These are phyloP conservation scores for Plagodis dolabraria DNA, from an alignment of 2,888 invertebrate genomes.

Conservation along the genomic window DNA sequence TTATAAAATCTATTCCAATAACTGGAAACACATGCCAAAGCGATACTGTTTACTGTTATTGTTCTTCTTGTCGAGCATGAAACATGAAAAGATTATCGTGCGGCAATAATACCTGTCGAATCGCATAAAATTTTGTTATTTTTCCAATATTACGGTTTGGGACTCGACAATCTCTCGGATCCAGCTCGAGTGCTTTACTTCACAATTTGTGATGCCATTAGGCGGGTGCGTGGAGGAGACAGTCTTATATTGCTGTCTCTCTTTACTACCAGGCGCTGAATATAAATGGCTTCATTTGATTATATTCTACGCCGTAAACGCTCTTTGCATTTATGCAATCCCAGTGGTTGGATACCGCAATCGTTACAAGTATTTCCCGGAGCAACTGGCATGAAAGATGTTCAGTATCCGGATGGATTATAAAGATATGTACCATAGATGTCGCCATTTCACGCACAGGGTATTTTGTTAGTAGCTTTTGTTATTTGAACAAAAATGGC, in stretches of 20 bases:
- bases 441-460: no score
- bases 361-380: conserved; percentile 43
- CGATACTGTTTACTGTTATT: conserved; percentile 36
- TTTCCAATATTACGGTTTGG: conserved; percentile 63
- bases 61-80: conserved; percentile 44
- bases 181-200: conserved; percentile 65
- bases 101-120: conserved; percentile 57
- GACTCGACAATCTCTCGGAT: conserved; percentile 62
- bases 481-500: no score
- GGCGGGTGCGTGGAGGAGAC: conserved; percentile 67
- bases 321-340: conserved; percentile 77
- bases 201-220: conserved; percentile 79
- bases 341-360: conserved; percentile 56
- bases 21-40: conserved; percentile 16
- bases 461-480: no score
- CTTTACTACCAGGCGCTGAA: conserved; percentile 69
- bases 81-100: conserved; percentile 58
- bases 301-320: conserved; percentile 72
- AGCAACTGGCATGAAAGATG: conserved; percentile 19
- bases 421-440: no score
- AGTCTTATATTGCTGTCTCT: conserved; percentile 50
- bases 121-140: conserved; percentile 75
- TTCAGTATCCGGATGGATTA: not conserved
- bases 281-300: conserved; percentile 83
- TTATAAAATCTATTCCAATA: conserved; percentile 9